These are phyloP conservation scores for Ctenopoma multispine DNA, from an alignment of 2,797 vertebrate genomes.

Conservation along the genomic window DNA sequence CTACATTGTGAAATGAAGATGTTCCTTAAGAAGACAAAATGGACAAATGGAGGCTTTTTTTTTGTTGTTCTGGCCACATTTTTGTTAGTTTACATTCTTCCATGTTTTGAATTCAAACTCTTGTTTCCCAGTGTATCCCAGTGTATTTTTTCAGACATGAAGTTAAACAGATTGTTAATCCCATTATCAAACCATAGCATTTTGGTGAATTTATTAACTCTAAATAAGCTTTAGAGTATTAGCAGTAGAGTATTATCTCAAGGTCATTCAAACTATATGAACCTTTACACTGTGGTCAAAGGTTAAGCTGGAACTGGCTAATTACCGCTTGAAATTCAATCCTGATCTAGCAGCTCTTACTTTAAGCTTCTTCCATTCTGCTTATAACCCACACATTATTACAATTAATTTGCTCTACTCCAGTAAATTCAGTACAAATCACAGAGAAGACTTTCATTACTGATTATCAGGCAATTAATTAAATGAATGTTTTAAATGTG, in stretches of 20 bases:
- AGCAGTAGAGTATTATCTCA: not conserved
- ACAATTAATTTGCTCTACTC: slow-evolving; percentile 25
- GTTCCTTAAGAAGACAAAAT: too few relatives aligned
- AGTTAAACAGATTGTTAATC: not conserved
- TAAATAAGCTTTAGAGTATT: not conserved
- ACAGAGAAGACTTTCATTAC: slow-evolving; percentile 10
- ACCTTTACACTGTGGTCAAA: not conserved
- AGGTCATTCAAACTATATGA: not conserved
- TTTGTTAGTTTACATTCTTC: too few relatives aligned
- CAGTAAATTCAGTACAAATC: slow-evolving; percentile 32
- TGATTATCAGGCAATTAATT: slow-evolving; percentile 7
- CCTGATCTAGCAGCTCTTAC: slow-evolving; percentile 1
- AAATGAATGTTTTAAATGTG: not conserved
- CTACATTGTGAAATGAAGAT: too few relatives aligned
- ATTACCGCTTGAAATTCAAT: slow-evolving; percentile 14
- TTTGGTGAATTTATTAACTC: not conserved
- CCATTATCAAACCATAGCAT: not conserved
- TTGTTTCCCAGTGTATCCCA: too few relatives aligned
- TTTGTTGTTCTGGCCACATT: too few relatives aligned
- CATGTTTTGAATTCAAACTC: not conserved
- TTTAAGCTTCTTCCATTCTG: slow-evolving; percentile 42
- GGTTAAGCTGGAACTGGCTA: not conserved
- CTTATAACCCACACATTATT: slow-evolving; percentile 17
- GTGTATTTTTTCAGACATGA: too few relatives aligned
- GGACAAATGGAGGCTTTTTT: too few relatives aligned